Evolutionary conservation across 92 coral and sea anemone genomes (phyloP).

Genomic region (Parazoanthus darwini): DNA sequence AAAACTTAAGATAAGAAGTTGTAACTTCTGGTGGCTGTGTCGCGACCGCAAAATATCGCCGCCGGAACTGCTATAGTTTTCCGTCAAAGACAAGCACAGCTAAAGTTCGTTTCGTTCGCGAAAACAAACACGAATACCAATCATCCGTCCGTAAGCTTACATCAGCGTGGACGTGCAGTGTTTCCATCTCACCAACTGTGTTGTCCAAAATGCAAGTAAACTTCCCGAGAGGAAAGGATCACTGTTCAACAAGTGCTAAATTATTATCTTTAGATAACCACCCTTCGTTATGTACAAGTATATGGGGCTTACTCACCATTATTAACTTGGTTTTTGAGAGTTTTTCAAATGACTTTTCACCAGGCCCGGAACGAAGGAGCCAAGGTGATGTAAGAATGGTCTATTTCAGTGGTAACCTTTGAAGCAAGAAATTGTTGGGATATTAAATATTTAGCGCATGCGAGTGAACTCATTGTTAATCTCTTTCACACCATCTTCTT

Average conservation of each 20-base stretch:
- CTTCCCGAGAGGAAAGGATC: neutral
- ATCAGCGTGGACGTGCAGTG: neutral
- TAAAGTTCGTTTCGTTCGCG: neutral
- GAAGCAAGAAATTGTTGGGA: conserved; percentile 37
- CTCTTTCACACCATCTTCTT: neutral
- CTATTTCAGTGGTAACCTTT: conserved; percentile 50
- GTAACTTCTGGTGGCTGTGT: neutral
- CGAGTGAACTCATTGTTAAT: conserved; percentile 1
- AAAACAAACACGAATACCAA: neutral
- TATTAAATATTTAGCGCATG: conserved; percentile 57
- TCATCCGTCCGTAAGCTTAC: neutral
- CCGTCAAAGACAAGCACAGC: neutral
- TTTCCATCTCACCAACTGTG: neutral
- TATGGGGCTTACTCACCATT: conserved; percentile 3
- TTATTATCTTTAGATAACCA: neutral
- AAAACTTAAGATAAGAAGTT: too few relatives aligned
- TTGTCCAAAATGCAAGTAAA: neutral
- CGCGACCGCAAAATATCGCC: neutral
- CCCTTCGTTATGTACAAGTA: neutral
- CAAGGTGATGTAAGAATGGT: conserved; percentile 65
- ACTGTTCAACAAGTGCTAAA: neutral
- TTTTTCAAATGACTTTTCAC: conserved; percentile 26
- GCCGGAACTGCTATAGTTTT: neutral
- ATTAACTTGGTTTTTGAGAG: conserved; percentile 28
- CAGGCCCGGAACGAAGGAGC: conserved; percentile 38